These are phyloP conservation scores for Caenorhabditis sp. DNA, from an alignment of 2,888 invertebrate species.

Conservation along the genomic window DNA sequence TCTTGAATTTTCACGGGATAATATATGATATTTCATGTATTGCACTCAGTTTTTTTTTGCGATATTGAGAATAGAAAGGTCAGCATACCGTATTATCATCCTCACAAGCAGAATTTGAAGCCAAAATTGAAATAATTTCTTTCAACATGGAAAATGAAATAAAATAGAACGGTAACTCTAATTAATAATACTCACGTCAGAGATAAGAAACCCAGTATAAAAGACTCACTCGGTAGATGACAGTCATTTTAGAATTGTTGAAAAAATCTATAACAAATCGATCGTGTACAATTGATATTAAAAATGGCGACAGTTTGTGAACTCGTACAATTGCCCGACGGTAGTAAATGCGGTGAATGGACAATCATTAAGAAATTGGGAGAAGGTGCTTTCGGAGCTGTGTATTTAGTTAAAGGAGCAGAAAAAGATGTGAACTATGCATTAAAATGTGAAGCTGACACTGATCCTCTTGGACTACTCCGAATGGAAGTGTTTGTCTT, in stretches of 20 bases:
- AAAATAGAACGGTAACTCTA: no score
- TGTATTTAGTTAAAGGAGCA: constrained; percentile 48
- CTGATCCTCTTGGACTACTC: constrained; percentile 57
- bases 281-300: not conserved
- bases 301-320: constrained; percentile 40
- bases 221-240: not conserved
- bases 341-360: constrained; percentile 48
- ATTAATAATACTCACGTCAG: no score
- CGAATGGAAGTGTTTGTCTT: constrained; percentile 69
- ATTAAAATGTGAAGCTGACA: constrained; percentile 56
- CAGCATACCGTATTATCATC: no score
- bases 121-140: no score
- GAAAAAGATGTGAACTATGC: constrained; percentile 47
- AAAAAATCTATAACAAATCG: constrained; percentile 1
- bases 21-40: no score
- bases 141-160: not conserved
- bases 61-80: no score
- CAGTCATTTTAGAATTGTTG: not conserved
- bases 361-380: constrained; percentile 51
- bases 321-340: constrained; percentile 41
- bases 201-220: not conserved
- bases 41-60: no score
- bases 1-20: no score
- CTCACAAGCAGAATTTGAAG: no score
- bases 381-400: constrained; percentile 60